A percentile compares a stretch with the other conserved stretches of the same genome.
Conservation (phyloP, 1,140 invertebrate genomes). For the Sesamia nonagrioides region DNA sequence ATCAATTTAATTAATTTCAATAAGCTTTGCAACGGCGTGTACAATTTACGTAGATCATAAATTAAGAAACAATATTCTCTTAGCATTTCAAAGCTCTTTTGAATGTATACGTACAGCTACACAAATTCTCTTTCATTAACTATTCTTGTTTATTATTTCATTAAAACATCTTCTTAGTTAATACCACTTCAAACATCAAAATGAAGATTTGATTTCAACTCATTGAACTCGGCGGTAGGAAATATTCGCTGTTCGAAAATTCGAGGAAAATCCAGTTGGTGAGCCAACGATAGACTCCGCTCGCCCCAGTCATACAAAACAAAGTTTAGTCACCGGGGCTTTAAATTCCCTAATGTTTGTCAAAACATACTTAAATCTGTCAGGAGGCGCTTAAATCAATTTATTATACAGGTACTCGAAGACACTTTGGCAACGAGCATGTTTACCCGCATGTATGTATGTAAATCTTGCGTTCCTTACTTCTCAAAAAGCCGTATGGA, state of each 20-base stretch:
- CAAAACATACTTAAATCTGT: conserved; percentile 85
- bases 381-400: conserved; percentile 85
- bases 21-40: neutral
- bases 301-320: conserved; percentile 62
- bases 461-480: conserved; percentile 78
- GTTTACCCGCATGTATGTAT: conserved; percentile 80
- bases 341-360: conserved; percentile 85
- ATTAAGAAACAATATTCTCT: neutral
- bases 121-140: neutral
- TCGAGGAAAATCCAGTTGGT: conserved; percentile 67
- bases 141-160: neutral
- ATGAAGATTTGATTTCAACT: neutral
- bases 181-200: neutral
- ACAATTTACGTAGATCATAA: neutral
- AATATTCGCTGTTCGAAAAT: conserved; percentile 43
- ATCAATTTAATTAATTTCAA: conserved; percentile 9
- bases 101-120: neutral
- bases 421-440: conserved; percentile 73
- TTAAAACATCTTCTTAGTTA: neutral
- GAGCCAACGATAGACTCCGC: conserved; percentile 61
- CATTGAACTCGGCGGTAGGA: conserved; percentile 2
- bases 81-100: conserved; percentile 5
- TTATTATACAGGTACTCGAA: conserved; percentile 82
- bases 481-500: conserved; percentile 81
- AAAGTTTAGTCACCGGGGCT: conserved; percentile 79